Base-by-base conservation (phyloP, 2,888 invertebrate genomes). In the Hymenopus coronatus region DNA sequence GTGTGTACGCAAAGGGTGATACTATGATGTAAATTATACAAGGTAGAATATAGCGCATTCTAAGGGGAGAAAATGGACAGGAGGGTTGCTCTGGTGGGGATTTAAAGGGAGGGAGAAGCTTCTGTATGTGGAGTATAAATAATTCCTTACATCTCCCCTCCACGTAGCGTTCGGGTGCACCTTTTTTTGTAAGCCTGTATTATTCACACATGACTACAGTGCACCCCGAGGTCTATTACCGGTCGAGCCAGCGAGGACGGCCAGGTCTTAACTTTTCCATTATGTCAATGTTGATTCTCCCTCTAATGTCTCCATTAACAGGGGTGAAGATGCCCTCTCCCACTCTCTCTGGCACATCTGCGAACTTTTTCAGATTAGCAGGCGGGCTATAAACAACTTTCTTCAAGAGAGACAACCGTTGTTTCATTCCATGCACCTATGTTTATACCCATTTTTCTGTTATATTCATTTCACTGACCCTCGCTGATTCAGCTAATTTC, bases 1-100 rank as follows among this genome's bases (percentile, higher is more conserved):
- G 40, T 40, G 25, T 84, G 84, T 33, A 40, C n/a, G 33, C n/a
- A 25, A 20, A 40, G 84, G 33, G 84, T 70, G 54, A 40, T 33
- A 33, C 27, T n/a, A 85, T 85, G 85, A 85, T 85, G 46, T 85
- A 28, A 85, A 85, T 85, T 85, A 85, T 46, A 85, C 85, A 85
- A 27, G 15, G 27, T 46, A 33, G 27, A 54, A 15, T 54, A 54
- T 15, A 20, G 20, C 1, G 54, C 14, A 54, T 54, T 54, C 54
- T 54, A 54, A 14, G 54, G 54, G 20, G 54, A 70, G 54, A 70
- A 70, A 70, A 70, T 70, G 54, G 54, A 70, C 54, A 25, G 20
- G 54, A 25, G 54, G 54, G 25, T 20, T 20, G 46, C 14, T 46
- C 14, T 46, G 46, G 46, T 46, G 54, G 54, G 20, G 54, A 54